Percentiles rank a stretch among this genome's conserved stretches.
Conservation (phyloP, 1,140 invertebrate species). For the Ladona fulva region DNA sequence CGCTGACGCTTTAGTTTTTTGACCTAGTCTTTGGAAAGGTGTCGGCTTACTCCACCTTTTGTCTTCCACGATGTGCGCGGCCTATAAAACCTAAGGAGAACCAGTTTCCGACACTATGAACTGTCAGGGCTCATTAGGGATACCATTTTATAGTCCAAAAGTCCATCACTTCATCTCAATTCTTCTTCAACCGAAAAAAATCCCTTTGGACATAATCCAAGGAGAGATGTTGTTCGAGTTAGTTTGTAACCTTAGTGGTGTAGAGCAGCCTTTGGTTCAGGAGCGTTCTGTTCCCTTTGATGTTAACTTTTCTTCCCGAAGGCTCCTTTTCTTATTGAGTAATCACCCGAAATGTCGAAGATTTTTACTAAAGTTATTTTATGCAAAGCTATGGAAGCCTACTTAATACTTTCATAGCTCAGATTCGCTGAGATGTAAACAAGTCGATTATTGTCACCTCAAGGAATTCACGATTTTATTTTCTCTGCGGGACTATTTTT, state of each 20-base stretch:
- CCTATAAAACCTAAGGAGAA: conserved; percentile 5
- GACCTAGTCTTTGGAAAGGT: neutral
- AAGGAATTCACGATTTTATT: too few relatives aligned
- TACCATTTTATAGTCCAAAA: neutral
- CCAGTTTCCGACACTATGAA: neutral
- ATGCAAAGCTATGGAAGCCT: too few relatives aligned
- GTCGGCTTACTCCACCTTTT: neutral
- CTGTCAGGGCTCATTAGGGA: conserved; percentile 3
- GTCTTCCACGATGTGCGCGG: neutral
- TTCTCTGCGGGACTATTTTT: too few relatives aligned
- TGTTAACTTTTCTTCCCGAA: too few relatives aligned
- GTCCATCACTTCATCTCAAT: neutral
- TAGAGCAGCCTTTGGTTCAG: too few relatives aligned
- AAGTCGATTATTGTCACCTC: too few relatives aligned
- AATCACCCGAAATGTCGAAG: too few relatives aligned
- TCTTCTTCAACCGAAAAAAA: neutral
- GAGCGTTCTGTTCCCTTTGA: too few relatives aligned
- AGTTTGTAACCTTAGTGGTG: neutral
- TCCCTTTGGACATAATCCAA: neutral
- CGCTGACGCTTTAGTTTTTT: neutral
- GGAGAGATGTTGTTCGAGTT: neutral
- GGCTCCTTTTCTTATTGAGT: too few relatives aligned
- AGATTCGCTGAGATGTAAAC: too few relatives aligned
- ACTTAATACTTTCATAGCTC: too few relatives aligned
- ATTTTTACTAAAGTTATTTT: too few relatives aligned